Percentiles rank a stretch among this genome's conserved stretches.
These are phyloP conservation scores for Crax fasciolata DNA, from an alignment of 2,797 vertebrate species.

Conservation along the genomic window DNA sequence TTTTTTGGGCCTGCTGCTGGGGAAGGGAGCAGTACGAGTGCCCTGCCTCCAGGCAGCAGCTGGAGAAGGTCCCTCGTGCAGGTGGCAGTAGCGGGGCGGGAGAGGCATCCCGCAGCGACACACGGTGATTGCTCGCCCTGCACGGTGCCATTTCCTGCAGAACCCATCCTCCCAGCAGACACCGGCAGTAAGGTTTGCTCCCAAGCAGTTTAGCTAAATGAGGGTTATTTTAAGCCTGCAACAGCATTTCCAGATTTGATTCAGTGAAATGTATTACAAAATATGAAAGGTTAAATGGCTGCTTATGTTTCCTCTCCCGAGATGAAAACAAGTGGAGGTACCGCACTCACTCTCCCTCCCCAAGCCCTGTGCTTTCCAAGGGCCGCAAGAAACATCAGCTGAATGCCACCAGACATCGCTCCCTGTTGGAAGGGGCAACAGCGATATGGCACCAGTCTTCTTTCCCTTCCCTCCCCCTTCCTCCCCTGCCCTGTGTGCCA, in stretches of 20 bases:
- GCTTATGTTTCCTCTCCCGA: conserved; percentile 3
- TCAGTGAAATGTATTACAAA: conserved; percentile 48
- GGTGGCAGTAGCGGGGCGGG: neutral
- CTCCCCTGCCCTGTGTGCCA: neutral
- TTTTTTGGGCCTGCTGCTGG: neutral
- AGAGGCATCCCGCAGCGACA: neutral
- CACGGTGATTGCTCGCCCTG: neutral
- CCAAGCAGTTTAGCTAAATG: conserved; percentile 40
- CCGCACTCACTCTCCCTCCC: neutral
- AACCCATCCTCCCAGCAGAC: conserved; percentile 6
- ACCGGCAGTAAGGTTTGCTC: neutral
- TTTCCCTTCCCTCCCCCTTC: neutral
- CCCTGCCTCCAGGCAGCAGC: neutral
- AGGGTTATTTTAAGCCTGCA: conserved; percentile 41
- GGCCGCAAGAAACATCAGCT: neutral
- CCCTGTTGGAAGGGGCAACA: neutral
- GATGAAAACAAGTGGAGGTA: neutral
- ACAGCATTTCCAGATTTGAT: conserved; percentile 46
- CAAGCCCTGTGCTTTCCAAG: neutral
- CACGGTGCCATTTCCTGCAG: conserved; percentile 14
- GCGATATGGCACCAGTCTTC: neutral
- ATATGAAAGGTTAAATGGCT: conserved; percentile 31
- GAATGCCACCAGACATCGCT: neutral
- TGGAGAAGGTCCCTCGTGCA: neutral
- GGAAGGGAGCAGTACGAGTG: neutral